These are phyloP conservation scores for Bombycilla garrulus DNA, from an alignment of 2,113 vertebrate species.

Conservation along the genomic window DNA sequence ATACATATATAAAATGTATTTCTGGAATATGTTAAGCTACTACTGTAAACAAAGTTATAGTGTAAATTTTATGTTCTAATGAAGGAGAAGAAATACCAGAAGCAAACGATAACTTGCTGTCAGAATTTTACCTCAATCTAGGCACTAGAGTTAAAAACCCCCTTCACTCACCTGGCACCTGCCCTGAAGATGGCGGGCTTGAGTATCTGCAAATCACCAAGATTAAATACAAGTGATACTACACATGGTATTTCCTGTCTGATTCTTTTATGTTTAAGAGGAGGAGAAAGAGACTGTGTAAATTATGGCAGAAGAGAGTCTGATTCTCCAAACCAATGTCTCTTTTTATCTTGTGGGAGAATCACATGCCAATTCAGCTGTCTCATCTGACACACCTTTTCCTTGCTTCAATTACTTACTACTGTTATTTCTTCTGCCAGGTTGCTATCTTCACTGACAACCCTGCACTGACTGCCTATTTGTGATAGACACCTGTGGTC, in stretches of 20 bases:
- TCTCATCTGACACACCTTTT: constrained; percentile 16
- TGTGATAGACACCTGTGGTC: neutral
- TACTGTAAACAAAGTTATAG: neutral
- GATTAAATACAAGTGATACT: neutral
- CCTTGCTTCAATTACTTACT: neutral
- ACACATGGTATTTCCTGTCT: neutral
- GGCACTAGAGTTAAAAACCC: neutral
- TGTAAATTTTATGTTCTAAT: neutral
- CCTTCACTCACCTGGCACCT: neutral
- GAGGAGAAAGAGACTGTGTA: neutral
- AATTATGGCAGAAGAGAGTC: neutral
- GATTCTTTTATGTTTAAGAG: neutral
- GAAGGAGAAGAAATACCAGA: neutral
- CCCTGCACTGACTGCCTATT: neutral
- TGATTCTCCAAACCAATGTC: neutral
- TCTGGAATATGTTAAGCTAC: neutral
- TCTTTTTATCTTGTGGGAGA: neutral
- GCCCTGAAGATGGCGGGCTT: neutral
- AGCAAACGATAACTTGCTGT: neutral
- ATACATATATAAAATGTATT: neutral
- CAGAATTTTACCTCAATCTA: neutral
- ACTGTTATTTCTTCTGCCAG: neutral
- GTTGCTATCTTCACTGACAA: neutral
- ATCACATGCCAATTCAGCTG: neutral
- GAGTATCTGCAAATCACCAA: neutral